These are phyloP conservation scores for Cheilosia soror DNA, from an alignment of 2,888 invertebrate genomes.

Conservation along the genomic window DNA sequence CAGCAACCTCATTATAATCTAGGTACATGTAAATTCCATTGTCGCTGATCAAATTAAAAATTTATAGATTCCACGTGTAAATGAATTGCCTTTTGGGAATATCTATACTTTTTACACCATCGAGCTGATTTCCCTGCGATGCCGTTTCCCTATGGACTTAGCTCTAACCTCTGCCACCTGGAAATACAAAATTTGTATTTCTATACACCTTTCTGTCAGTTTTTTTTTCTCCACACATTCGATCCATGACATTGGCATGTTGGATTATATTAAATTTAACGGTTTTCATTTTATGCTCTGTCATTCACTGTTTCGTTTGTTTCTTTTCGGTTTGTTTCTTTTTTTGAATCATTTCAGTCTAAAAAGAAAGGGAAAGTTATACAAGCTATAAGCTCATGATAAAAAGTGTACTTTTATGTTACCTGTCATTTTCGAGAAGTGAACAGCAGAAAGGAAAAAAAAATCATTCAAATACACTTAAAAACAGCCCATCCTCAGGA, in stretches of 20 bases:
- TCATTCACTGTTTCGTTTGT: slow-evolving; percentile 56
- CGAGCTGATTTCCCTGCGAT: not conserved
- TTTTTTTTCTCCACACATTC: not conserved
- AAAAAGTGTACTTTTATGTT: slow-evolving; percentile 56
- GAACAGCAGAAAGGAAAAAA: not conserved
- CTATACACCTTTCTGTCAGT: slow-evolving; percentile 18
- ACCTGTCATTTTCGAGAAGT: slow-evolving; percentile 33
- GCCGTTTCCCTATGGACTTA: not conserved
- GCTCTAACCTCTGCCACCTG: not conserved
- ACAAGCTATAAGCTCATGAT: slow-evolving; percentile 45
- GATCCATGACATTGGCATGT: slow-evolving; percentile 39
- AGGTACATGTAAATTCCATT: slow-evolving; percentile 29
- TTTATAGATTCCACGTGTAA: slow-evolving; percentile 60
- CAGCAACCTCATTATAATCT: not conserved
- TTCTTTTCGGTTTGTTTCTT: slow-evolving; percentile 3
- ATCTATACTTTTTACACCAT: not conserved
- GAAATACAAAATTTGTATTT: slow-evolving; percentile 45
- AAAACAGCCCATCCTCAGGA: slow-evolving; percentile 39
- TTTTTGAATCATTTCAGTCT: slow-evolving; percentile 5
- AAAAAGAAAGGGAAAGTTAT: slow-evolving; percentile 15
- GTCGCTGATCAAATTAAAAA: slow-evolving; percentile 41
- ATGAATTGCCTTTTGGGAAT: slow-evolving; percentile 35
- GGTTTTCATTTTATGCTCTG: slow-evolving; percentile 65
- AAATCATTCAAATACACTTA: slow-evolving; percentile 13
- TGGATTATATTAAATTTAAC: slow-evolving; percentile 61